phyloP scores from a whole-genome alignment of 2,888 invertebrate genomes.

The Agrotis segetum region DNA sequence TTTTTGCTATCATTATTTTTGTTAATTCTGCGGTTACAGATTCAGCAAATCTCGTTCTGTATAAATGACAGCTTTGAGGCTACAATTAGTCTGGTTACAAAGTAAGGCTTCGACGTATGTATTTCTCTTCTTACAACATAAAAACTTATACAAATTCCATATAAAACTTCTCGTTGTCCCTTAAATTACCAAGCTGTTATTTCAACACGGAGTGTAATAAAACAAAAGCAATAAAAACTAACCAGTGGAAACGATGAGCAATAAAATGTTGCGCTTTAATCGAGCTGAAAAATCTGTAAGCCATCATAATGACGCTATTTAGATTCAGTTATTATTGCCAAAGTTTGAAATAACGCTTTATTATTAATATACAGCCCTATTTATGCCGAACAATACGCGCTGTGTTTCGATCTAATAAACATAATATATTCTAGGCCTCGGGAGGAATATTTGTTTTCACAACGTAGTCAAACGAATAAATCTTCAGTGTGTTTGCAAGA shows the following conservation, averaged over 20 bases:
- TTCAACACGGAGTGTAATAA: constrained; percentile 48
- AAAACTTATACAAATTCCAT: constrained; percentile 30
- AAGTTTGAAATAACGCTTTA: constrained; percentile 36
- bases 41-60: constrained; percentile 9
- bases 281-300: constrained; percentile 36
- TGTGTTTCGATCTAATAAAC: constrained; percentile 54
- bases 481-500: constrained; percentile 54
- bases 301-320: constrained; percentile 32
- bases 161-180: constrained; percentile 28
- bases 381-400: constrained; percentile 44
- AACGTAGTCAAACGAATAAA: constrained; percentile 57
- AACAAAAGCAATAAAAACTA: constrained; percentile 53
- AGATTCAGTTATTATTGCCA: constrained; percentile 28
- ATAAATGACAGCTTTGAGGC: constrained; percentile 3
- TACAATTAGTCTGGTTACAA: constrained; percentile 17
- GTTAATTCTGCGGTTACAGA: constrained; percentile 7
- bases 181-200: constrained; percentile 47
- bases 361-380: constrained; percentile 34
- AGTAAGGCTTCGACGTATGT: neutral
- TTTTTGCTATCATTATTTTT: neutral
- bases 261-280: constrained; percentile 39
- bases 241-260: constrained; percentile 34
- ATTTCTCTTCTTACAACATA: constrained; percentile 7
- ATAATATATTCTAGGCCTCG: constrained; percentile 38
- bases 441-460: constrained; percentile 60